These are phyloP conservation scores for Benitochromis conjunctus DNA, from an alignment of 2,113 vertebrate species.

Conservation along the genomic window DNA sequence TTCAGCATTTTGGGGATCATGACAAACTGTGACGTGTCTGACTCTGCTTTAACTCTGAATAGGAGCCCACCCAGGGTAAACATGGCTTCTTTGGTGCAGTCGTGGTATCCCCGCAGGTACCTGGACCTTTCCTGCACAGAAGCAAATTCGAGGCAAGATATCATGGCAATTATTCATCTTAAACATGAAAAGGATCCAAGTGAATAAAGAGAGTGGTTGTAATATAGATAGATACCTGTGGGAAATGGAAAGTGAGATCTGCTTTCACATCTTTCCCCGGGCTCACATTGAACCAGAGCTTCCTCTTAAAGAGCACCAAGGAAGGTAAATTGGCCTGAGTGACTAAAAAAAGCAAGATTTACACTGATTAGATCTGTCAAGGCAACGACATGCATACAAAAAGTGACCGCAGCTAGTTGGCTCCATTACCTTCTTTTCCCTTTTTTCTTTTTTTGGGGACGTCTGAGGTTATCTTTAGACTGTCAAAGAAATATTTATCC, in stretches of 20 bases:
- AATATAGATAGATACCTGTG: constrained; percentile 74
- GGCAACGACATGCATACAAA: background rate
- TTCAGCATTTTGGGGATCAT: constrained; percentile 81
- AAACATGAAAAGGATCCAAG: background rate
- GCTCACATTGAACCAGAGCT: constrained; percentile 87
- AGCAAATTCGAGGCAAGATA: background rate
- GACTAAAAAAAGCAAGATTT: constrained; percentile 50
- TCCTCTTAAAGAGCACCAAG: constrained; percentile 88
- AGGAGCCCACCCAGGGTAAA: constrained; percentile 82
- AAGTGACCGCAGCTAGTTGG: background rate
- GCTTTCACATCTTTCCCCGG: constrained; percentile 86
- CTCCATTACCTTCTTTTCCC: constrained; percentile 79
- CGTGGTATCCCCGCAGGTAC: constrained; percentile 87
- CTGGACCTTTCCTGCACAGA: constrained; percentile 82
- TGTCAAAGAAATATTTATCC: constrained; percentile 90
- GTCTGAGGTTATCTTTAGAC: constrained; percentile 80
- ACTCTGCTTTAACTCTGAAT: constrained; percentile 78
- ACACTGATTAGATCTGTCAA: background rate
- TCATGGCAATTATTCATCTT: background rate
- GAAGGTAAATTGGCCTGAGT: constrained; percentile 56
- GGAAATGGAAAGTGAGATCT: constrained; percentile 88
- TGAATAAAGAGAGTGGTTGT: background rate
- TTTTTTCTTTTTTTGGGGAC: constrained; percentile 78
- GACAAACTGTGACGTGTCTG: constrained; percentile 77
- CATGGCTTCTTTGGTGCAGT: constrained; percentile 82